Conservation (phyloP, 2,888 invertebrate species). For the Troilus luridus region DNA sequence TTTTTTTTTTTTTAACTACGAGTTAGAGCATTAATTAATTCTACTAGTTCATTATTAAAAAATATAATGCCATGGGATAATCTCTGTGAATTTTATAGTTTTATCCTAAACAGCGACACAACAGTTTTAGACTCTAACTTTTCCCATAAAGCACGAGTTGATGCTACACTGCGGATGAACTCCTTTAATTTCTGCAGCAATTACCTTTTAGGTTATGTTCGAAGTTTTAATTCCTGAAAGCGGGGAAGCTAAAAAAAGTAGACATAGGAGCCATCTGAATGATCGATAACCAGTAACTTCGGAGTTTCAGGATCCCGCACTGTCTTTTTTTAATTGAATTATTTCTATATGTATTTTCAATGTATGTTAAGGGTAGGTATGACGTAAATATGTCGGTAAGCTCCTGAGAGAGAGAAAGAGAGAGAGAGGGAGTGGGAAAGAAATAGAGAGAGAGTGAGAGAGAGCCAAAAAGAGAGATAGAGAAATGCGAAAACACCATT, state of each 20-base stretch:
- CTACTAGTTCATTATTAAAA: not conserved
- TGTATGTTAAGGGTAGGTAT: too few relatives aligned
- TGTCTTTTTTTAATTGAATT: not conserved
- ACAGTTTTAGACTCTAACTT: not conserved
- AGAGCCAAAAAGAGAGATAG: not conserved
- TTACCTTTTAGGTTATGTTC: not conserved
- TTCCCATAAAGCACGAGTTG: not conserved
- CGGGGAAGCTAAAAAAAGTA: not conserved
- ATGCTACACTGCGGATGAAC: not conserved
- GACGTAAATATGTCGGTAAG: too few relatives aligned
- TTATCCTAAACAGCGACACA: not conserved
- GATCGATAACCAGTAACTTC: not conserved
- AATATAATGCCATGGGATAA: not conserved
- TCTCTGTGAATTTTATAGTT: not conserved
- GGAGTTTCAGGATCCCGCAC: not conserved
- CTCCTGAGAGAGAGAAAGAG: too few relatives aligned
- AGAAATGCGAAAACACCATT: conserved; percentile 18
- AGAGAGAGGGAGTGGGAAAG: too few relatives aligned
- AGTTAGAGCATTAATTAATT: not conserved
- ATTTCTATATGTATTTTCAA: too few relatives aligned
- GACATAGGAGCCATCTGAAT: not conserved
- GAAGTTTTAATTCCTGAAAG: conserved; percentile 2
- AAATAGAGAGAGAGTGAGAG: not conserved
- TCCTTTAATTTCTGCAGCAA: not conserved
- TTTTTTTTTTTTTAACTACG: too few relatives aligned